Percentiles rank a stretch among this genome's conserved stretches.
Conservation (phyloP, 2,797 vertebrate genomes). For the Coluber constrictor region DNA sequence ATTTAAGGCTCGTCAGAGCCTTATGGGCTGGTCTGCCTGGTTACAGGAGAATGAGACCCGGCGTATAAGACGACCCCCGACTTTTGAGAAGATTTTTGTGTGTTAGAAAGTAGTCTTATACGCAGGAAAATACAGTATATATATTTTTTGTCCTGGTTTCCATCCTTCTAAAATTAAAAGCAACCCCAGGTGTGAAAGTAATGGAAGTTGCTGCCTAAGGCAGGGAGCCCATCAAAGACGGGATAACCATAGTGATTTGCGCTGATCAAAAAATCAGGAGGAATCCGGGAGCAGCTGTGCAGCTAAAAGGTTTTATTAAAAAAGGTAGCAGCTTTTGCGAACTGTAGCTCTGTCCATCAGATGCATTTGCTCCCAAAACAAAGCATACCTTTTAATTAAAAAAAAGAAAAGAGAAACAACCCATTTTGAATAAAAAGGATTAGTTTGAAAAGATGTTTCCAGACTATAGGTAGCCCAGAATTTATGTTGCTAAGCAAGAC, state of each 20-base stretch:
- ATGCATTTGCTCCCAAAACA: neutral
- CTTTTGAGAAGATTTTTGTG: too few species aligned
- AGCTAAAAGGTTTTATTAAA: neutral
- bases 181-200: neutral
- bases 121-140: too few species aligned
- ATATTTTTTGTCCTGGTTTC: neutral
- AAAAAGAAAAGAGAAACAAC: too few species aligned
- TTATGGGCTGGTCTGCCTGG: too few species aligned
- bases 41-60: too few species aligned
- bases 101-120: too few species aligned
- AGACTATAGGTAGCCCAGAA: neutral
- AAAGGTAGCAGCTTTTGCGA: neutral
- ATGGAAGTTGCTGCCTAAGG: neutral
- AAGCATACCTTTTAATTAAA: neutral
- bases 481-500: neutral
- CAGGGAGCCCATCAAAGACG: neutral
- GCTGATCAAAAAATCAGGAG: neutral
- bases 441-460: neutral
- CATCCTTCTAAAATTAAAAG: neutral
- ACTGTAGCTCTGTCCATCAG: neutral
- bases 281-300: neutral
- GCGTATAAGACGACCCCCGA: too few species aligned
- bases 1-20: too few species aligned
- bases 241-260: neutral
- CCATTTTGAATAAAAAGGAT: neutral